Conservation (phyloP, 2,888 invertebrate species). For the Melitaea athalia region DNA sequence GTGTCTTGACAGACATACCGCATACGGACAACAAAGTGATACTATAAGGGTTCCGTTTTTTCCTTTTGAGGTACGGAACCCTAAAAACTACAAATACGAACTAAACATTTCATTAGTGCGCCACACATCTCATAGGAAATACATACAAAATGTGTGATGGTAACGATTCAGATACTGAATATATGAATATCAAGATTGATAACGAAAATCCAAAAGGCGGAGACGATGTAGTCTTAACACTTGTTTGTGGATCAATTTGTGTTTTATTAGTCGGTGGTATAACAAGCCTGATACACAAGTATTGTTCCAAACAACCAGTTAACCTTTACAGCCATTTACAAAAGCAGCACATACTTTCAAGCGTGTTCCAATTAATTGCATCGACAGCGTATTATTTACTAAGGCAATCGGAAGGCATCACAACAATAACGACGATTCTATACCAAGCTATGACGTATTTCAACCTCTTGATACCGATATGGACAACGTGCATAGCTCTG, state of each 20-base stretch:
- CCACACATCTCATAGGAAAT: not conserved
- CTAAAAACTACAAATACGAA: not conserved
- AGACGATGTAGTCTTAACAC: not conserved
- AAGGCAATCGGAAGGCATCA: no score
- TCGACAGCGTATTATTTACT: not conserved
- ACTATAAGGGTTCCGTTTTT: no score
- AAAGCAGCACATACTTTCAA: conserved; percentile 17
- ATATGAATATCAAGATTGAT: not conserved
- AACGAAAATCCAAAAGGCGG: not conserved
- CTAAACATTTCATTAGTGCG: not conserved
- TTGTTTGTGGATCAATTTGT: not conserved
- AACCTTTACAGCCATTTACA: conserved; percentile 6
- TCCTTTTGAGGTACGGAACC: no score
- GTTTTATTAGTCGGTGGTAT: not conserved
- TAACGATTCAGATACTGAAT: not conserved
- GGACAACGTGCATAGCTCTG: conserved; percentile 35
- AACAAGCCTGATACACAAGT: not conserved
- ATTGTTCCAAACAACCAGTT: not conserved
- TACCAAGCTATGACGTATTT: conserved; percentile 14
- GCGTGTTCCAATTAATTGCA: conserved; percentile 14
- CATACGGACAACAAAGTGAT: no score
- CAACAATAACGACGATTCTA: not conserved
- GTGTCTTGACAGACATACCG: no score
- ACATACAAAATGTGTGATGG: not conserved
- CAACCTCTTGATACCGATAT: conserved; percentile 31